Evolutionary conservation across 2,888 invertebrate genomes (phyloP).

Genomic region (Melinaea menophilus): DNA sequence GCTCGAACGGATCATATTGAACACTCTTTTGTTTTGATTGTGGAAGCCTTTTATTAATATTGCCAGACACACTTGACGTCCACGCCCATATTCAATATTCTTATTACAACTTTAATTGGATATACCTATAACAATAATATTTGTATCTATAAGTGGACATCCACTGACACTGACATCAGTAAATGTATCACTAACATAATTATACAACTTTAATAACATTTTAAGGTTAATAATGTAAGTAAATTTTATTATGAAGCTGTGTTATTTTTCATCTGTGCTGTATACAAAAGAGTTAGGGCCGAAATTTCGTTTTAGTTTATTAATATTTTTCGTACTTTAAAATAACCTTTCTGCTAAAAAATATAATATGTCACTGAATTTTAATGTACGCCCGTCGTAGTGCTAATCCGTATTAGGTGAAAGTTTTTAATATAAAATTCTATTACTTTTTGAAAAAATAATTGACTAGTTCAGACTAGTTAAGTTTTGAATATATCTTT

Average conservation of each 20-base stretch:
- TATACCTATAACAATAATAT: not conserved
- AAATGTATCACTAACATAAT: too few species aligned
- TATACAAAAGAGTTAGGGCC: not conserved
- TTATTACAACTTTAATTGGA: slow-evolving; percentile 1
- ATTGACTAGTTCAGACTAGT: too few species aligned
- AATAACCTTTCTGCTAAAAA: not conserved
- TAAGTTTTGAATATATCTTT: not conserved
- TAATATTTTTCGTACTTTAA: not conserved
- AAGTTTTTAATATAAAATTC: not conserved
- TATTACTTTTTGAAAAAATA: slow-evolving; percentile 3
- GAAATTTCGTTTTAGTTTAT: not conserved
- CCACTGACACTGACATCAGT: too few species aligned
- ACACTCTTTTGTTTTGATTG: slow-evolving; percentile 58
- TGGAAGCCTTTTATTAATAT: slow-evolving; percentile 42
- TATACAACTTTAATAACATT: too few species aligned
- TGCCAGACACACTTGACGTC: slow-evolving; percentile 8
- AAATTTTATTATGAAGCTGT: not conserved
- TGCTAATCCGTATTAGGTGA: slow-evolving; percentile 1
- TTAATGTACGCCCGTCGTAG: slow-evolving; percentile 1
- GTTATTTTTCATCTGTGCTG: not conserved
- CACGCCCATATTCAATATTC: not conserved
- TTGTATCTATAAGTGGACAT: too few species aligned
- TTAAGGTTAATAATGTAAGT: not conserved
- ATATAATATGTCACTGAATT: slow-evolving; percentile 5
- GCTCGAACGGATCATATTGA: slow-evolving; percentile 42